Conservation (phyloP, 2,113 vertebrate species). For the Ascaphus truei region DNA sequence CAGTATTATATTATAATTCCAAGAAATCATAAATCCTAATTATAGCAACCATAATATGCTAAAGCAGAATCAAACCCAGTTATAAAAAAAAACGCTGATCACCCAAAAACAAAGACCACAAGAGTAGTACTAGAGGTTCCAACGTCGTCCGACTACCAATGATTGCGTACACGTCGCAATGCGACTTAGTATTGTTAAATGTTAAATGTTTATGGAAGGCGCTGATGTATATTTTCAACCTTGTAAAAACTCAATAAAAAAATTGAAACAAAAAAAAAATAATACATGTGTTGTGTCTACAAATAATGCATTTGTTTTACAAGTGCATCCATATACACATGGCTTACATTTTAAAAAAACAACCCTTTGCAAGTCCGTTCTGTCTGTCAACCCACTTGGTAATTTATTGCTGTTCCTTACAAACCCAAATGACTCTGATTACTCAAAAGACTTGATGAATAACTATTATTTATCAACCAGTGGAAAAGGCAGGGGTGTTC, state of each 20-base stretch:
- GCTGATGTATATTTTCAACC: too few species aligned
- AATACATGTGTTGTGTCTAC: background rate
- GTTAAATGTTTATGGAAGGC: too few species aligned
- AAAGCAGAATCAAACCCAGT: background rate
- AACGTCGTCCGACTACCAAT: too few species aligned
- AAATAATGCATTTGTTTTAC: conserved; percentile 23
- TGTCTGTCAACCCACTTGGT: background rate
- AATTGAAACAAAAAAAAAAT: too few species aligned
- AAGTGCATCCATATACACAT: conserved; percentile 7
- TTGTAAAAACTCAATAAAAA: too few species aligned
- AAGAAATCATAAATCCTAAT: conserved; percentile 22
- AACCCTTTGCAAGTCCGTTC: conserved; percentile 11
- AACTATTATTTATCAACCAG: background rate
- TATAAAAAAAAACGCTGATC: conserved; percentile 18
- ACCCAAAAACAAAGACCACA: too few species aligned
- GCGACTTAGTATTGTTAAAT: too few species aligned
- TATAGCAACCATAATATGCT: conserved; percentile 13
- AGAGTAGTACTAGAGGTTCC: too few species aligned
- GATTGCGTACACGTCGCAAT: too few species aligned
- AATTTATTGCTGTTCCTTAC: background rate
- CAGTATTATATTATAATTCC: conserved; percentile 9
- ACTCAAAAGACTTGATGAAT: conserved; percentile 7
- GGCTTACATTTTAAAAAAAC: conserved; percentile 11
- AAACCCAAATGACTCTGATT: background rate
- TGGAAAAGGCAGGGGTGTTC: background rate